Conservation (phyloP, 2,888 invertebrate genomes). For the Erynnis tages region DNA sequence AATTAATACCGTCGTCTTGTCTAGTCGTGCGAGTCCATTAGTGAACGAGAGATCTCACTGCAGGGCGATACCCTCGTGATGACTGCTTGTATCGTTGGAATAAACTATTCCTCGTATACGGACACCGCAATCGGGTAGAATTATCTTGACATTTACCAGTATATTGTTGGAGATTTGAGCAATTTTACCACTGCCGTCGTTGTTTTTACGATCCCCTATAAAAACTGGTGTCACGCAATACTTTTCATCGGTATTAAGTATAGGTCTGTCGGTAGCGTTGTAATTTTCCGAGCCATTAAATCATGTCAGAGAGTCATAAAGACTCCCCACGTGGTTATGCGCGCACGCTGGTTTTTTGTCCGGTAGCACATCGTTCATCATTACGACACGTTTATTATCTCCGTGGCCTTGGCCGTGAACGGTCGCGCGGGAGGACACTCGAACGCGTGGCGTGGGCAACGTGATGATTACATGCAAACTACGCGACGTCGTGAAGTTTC, state of each 20-base stretch:
- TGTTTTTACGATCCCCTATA: slow-evolving; percentile 3
- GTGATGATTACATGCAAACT: slow-evolving; percentile 49
- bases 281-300: slow-evolving; percentile 74
- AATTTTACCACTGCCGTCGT: slow-evolving; percentile 1
- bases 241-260: slow-evolving; percentile 45
- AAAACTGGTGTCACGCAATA: slow-evolving; percentile 42
- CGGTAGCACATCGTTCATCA: slow-evolving; percentile 70
- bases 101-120: slow-evolving; percentile 30
- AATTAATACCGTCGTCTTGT: slow-evolving; percentile 19
- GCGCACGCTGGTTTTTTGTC: slow-evolving; percentile 41
- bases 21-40: slow-evolving; percentile 44
- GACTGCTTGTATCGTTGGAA: slow-evolving; percentile 46
- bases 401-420: slow-evolving; percentile 79
- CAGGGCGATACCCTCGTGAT: too few species aligned
- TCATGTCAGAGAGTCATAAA: slow-evolving; percentile 61
- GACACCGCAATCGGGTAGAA: slow-evolving; percentile 1
- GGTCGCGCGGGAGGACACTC: slow-evolving; percentile 62
- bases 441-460: slow-evolving; percentile 41
- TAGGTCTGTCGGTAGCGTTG: slow-evolving; percentile 49
- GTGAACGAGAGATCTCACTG: too few species aligned
- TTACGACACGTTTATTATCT: slow-evolving; percentile 67
- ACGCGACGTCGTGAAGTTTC: slow-evolving; percentile 2
- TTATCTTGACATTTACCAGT: slow-evolving; percentile 3
- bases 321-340: slow-evolving; percentile 66
- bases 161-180: not conserved